phyloP scores from a whole-genome alignment of 2,113 vertebrate genomes.

The Todiramphus saurophagus region DNA sequence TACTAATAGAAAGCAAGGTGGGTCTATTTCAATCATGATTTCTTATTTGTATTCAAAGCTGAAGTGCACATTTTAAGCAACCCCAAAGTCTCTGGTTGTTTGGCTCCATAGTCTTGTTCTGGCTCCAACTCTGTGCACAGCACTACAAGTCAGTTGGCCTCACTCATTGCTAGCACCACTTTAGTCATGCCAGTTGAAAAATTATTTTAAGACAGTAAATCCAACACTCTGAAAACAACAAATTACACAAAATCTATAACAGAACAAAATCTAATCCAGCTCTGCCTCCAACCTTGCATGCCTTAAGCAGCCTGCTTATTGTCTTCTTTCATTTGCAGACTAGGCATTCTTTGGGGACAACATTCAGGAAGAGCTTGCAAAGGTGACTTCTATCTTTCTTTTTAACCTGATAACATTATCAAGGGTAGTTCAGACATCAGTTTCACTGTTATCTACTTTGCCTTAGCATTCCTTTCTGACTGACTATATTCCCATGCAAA shows the following conservation, averaged over 20 bases:
- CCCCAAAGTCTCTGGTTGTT: neutral
- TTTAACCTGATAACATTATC: neutral
- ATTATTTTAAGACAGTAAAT: neutral
- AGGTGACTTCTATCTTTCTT: neutral
- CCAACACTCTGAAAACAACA: neutral
- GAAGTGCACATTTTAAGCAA: neutral
- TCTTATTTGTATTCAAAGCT: neutral
- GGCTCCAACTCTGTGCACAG: neutral
- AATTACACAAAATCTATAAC: neutral
- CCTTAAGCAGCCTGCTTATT: neutral
- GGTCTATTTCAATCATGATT: neutral
- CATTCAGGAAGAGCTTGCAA: neutral
- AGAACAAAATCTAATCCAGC: neutral
- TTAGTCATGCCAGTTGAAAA: neutral
- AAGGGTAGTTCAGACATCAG: neutral
- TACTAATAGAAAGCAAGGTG: neutral
- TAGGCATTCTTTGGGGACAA: neutral
- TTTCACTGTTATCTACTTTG: neutral
- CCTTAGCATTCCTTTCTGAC: slow-evolving; percentile 9
- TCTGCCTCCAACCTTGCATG: neutral
- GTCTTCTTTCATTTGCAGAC: neutral
- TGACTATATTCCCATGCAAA: neutral
- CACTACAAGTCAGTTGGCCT: neutral
- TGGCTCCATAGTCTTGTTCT: neutral
- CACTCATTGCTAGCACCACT: neutral